Evolutionary conservation across 1,140 invertebrate genomes (phyloP).

Genomic region (Zaprionus kolodkinae): DNA sequence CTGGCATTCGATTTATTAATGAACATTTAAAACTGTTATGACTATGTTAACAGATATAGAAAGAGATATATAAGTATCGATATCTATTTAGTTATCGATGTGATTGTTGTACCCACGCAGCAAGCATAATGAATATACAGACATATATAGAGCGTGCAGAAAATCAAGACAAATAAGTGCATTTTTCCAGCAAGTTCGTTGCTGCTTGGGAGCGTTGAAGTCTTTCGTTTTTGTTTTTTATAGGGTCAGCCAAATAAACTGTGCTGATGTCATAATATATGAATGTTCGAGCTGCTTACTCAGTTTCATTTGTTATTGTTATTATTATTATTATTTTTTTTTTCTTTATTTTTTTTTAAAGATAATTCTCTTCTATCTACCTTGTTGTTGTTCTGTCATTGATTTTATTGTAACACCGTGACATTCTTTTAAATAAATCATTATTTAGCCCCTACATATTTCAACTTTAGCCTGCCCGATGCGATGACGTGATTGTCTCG

Average conservation of each 20-base stretch:
- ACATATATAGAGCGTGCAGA: slow-evolving; percentile 55
- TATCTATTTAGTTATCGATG: slow-evolving; percentile 46
- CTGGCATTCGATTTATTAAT: slow-evolving; percentile 73
- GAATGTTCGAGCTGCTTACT: not conserved
- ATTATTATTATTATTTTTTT: not conserved
- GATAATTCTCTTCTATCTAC: slow-evolving; percentile 33
- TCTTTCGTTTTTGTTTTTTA: slow-evolving; percentile 67
- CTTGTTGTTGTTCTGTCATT: slow-evolving; percentile 52
- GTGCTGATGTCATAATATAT: not conserved
- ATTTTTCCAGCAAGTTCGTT: slow-evolving; percentile 66
- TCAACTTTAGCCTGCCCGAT: slow-evolving; percentile 1
- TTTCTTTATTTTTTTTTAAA: slow-evolving; percentile 24
- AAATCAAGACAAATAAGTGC: slow-evolving; percentile 67
- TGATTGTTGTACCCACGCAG: slow-evolving; percentile 51
- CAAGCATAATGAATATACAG: slow-evolving; percentile 53
- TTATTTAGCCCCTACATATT: slow-evolving; percentile 13
- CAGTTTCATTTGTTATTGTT: slow-evolving; percentile 17
- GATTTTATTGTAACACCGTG: slow-evolving; percentile 75
- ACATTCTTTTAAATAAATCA: slow-evolving; percentile 71
- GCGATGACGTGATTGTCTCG: slow-evolving; percentile 64
- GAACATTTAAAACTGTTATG: slow-evolving; percentile 50
- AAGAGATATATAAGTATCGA: not conserved
- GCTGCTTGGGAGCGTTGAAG: slow-evolving; percentile 64
- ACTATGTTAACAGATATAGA: slow-evolving; percentile 13
- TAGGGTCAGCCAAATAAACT: not conserved